Evolutionary conservation across 2,888 invertebrate genomes (phyloP), one percentile per base, ranked within the genome.

Genomic region (Adelognathus sp.): DNA sequence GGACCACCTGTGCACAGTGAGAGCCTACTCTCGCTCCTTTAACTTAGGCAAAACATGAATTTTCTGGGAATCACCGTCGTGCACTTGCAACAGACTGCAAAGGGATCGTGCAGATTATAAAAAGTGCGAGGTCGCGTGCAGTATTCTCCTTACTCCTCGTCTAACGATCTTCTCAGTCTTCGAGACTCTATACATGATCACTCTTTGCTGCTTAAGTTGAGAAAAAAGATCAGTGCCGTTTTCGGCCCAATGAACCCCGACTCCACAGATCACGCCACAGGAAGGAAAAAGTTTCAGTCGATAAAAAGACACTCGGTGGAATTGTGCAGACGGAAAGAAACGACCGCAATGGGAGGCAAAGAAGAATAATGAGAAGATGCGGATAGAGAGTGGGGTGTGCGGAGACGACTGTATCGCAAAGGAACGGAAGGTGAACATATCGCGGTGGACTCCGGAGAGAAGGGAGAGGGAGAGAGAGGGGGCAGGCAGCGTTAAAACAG

Each of bases 31-130:
- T 64, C 69, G 77, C 69, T 73, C 58, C 69, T 27, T 79, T 78
- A 81, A 81, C 78, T 80, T 81, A 74, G 79, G 71, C 76, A 70
- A 81, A 82, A 82, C 78, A 79, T 70, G 24, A 64, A 73, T n/a
- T 73, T 73, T 69, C 73, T 64, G 77, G 77, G 73, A 78, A 78
- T 41, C 41, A 3, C 54, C 44, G 61, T 39, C 61, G 54, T 39
- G 63, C 41, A 33, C 50, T 33, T 29, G 24, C 41, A 24, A n/a
- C 24, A 50, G 9, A 29, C 54, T 64, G 41, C 16, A 66, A 50
- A 71, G 14, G 67, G n/a, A n/a, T n/a, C n/a, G 44, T 54, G 29
- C 16, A 44, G 56, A 70, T 24, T 33, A 44, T 5, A 70, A 60
- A 33, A 58, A 41, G 33, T 7, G n/a, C 52, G 29, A 27, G 18